phyloP scores from a whole-genome alignment of 2,888 invertebrate species.

The Drosophila seclusa region DNA sequence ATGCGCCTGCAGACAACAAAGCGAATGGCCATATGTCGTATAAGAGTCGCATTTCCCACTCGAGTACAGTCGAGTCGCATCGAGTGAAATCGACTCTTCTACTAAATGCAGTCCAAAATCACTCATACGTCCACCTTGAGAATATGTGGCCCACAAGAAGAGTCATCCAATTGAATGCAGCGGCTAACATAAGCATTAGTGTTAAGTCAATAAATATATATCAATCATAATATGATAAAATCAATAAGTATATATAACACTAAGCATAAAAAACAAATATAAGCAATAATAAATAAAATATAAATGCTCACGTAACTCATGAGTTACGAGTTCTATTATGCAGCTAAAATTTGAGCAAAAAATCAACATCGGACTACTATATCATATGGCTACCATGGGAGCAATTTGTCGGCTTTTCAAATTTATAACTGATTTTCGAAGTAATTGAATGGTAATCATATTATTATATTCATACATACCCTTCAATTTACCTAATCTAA shows the following conservation, averaged over 20 bases:
- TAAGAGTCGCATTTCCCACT: conserved; percentile 10
- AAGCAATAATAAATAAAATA: neutral
- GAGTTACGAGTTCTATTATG: neutral
- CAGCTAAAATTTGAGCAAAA: neutral
- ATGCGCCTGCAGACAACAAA: neutral
- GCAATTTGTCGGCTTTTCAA: neutral
- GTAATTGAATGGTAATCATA: neutral
- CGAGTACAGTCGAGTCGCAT: neutral
- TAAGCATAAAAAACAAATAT: neutral
- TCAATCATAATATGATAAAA: no score
- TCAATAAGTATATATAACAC: neutral
- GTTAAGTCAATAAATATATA: neutral
- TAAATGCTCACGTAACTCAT: neutral
- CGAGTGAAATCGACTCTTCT: conserved; percentile 11
- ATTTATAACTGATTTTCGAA: neutral
- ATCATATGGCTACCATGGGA: neutral
- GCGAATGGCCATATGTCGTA: neutral
- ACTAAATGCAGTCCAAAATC: conserved; percentile 8
- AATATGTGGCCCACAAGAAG: neutral
- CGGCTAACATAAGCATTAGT: neutral
- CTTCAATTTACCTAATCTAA: neutral
- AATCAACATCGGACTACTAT: neutral
- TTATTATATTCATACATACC: neutral
- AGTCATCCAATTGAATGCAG: neutral
- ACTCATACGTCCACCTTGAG: conserved; percentile 16